phyloP scores from a whole-genome alignment of 2,888 invertebrate genomes.

The Hyposoter dolosus region DNA sequence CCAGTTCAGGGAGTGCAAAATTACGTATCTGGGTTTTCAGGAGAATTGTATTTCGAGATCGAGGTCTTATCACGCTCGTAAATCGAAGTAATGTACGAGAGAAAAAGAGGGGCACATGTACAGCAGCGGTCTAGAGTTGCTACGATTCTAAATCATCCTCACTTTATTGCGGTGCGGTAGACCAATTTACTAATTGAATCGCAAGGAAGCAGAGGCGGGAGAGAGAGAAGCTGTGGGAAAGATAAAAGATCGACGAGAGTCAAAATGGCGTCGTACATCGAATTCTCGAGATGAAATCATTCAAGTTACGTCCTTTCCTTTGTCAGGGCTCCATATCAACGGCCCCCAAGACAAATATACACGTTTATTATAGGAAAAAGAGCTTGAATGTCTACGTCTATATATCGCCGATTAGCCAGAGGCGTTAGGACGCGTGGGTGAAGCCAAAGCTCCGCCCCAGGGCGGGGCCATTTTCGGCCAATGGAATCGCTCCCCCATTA shows the following conservation, averaged over 20 bases:
- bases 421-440: conserved; percentile 67
- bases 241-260: neutral
- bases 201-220: conserved; percentile 28
- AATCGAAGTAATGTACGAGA: conserved; percentile 51
- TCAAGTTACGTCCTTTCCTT: neutral
- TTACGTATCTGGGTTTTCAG: neutral
- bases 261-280: conserved; percentile 9
- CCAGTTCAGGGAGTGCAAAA: neutral
- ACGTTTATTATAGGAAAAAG: neutral
- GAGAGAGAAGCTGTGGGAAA: neutral
- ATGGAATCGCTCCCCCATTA: conserved; percentile 47
- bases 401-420: conserved; percentile 6
- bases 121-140: conserved; percentile 50
- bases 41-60: neutral
- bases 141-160: conserved; percentile 73
- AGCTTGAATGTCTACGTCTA: neutral
- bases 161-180: conserved; percentile 45
- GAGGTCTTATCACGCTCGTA: conserved; percentile 52
- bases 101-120: conserved; percentile 33
- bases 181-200: conserved; percentile 83
- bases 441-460: conserved; percentile 69
- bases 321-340: neutral
- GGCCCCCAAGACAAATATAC: conserved; percentile 6
- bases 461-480: conserved; percentile 65
- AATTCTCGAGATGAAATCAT: neutral